A percentile compares a stretch with the other conserved stretches of the same genome.
phyloP scores from a whole-genome alignment of 1,140 invertebrate genomes.

The Panulirus ornatus region DNA sequence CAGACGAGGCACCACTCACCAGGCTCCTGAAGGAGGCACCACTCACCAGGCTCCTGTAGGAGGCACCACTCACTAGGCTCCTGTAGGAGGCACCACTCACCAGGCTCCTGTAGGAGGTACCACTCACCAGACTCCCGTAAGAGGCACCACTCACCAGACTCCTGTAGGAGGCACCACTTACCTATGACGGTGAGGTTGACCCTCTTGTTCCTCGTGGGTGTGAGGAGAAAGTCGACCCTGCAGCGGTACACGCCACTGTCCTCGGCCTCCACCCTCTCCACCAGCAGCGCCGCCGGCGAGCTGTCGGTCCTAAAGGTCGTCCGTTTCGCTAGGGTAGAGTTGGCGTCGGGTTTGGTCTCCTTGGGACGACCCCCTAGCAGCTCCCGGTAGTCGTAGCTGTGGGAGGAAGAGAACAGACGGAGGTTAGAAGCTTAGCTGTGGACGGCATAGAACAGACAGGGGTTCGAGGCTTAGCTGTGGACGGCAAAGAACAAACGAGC shows the following conservation, averaged over 20 bases:
- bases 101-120: no score
- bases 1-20: no score
- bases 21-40: no score
- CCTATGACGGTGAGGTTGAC: constrained; percentile 92
- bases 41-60: no score
- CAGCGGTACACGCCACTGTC: constrained; percentile 80
- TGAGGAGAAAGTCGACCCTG: constrained; percentile 90
- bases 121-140: not conserved
- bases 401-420: not conserved
- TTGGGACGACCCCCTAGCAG: constrained; percentile 68
- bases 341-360: constrained; percentile 70
- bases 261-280: constrained; percentile 77
- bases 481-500: no score
- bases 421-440: not conserved
- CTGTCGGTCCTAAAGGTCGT: constrained; percentile 72
- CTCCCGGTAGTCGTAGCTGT: constrained; percentile 73
- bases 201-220: constrained; percentile 89
- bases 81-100: no score
- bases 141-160: not conserved
- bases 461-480: no score
- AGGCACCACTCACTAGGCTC: no score
- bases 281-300: constrained; percentile 63
- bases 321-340: constrained; percentile 62
- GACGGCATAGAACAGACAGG: not conserved
- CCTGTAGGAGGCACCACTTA: constrained; percentile 77